Evolutionary conservation across 2,797 vertebrate genomes (phyloP).

Genomic region (Prunella strophiata): DNA sequence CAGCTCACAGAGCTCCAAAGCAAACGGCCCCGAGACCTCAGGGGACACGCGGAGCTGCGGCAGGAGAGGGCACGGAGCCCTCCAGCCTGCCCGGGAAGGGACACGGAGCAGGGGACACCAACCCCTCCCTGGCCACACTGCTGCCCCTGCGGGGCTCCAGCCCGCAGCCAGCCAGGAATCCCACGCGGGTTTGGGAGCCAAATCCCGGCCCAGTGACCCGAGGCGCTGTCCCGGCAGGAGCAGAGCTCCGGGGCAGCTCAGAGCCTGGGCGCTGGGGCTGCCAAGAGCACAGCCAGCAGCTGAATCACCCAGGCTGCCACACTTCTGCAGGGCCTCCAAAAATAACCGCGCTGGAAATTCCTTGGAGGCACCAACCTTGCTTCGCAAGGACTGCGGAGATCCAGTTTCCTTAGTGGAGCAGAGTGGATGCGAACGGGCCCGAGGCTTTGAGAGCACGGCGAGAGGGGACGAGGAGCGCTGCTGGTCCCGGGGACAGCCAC

Average conservation of each 20-base stretch:
- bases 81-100: not conserved
- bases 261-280: not conserved
- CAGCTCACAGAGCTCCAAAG: rapidly evolving
- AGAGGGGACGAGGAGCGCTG: not conserved
- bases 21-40: rapidly evolving
- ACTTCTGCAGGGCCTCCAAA: slow-evolving; percentile 55
- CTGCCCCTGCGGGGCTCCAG: rapidly evolving
- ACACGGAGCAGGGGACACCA: not conserved
- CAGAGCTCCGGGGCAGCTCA: not conserved
- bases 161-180: rapidly evolving
- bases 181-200: rapidly evolving
- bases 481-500: too few relatives aligned
- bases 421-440: not conserved
- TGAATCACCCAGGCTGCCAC: slow-evolving; percentile 48
- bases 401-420: slow-evolving; percentile 27
- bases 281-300: not conserved
- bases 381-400: slow-evolving; percentile 17
- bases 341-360: slow-evolving; percentile 49
- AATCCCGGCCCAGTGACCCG: rapidly evolving
- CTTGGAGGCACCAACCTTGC: slow-evolving; percentile 35
- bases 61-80: not conserved
- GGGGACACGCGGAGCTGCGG: rapidly evolving
- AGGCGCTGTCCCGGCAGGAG: too few relatives aligned
- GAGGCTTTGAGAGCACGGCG: rapidly evolving
- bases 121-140: rapidly evolving